These are phyloP conservation scores for Pelecanoides urinatrix DNA, from an alignment of 2,113 vertebrate genomes.

Conservation along the genomic window DNA sequence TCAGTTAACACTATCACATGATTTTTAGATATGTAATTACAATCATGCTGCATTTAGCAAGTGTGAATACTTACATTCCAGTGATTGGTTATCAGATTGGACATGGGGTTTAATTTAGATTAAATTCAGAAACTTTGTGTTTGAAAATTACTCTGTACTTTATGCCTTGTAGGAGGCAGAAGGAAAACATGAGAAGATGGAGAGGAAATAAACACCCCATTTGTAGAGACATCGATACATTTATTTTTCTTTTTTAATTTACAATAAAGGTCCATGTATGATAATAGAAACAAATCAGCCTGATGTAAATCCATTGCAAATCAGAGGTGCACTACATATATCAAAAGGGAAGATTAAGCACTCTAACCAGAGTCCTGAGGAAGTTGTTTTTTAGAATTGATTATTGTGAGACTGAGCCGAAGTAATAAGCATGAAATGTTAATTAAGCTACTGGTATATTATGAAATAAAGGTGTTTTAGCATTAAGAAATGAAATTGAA, in stretches of 20 bases:
- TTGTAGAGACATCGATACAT: background rate
- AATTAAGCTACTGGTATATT: background rate
- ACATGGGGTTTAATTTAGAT: background rate
- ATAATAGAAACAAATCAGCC: background rate
- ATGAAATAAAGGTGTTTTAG: background rate
- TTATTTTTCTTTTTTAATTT: background rate
- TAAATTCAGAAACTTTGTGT: background rate
- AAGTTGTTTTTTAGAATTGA: background rate
- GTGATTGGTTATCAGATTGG: background rate
- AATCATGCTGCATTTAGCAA: background rate
- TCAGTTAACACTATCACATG: background rate
- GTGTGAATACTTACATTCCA: background rate
- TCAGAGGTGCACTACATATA: background rate
- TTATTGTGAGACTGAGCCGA: background rate
- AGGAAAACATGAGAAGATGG: background rate
- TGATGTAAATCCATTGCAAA: background rate
- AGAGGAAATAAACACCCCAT: background rate
- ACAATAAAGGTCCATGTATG: background rate
- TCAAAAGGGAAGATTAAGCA: background rate
- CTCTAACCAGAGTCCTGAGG: background rate
- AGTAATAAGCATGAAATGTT: background rate
- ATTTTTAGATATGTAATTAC: slow-evolving; percentile 32
- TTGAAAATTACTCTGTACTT: background rate
- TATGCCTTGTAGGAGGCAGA: background rate
- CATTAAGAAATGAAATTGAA: background rate